These are phyloP conservation scores for Lophius americanus DNA, from an alignment of 2,797 vertebrate species.

Conservation along the genomic window DNA sequence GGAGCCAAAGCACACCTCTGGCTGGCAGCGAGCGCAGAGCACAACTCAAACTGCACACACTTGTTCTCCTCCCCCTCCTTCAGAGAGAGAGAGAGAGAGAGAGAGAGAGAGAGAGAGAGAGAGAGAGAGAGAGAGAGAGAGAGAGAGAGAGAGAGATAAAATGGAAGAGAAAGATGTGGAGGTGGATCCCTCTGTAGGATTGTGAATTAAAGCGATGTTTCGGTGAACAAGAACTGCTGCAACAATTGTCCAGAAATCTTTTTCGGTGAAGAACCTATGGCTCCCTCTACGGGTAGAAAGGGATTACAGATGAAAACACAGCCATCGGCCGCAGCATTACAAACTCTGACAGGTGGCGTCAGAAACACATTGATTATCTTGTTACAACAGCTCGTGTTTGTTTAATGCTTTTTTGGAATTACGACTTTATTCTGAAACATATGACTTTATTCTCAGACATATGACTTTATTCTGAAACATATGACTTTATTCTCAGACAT, in stretches of 20 bases:
- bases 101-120: constrained; percentile 23
- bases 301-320: constrained; percentile 1
- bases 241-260: constrained; percentile 64
- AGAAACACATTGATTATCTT: too few relatives aligned
- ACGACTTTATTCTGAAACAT: too few relatives aligned
- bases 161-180: constrained; percentile 39
- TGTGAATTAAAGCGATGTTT: constrained; percentile 56
- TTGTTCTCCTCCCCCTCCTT: constrained; percentile 57
- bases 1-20: constrained; percentile 78
- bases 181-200: constrained; percentile 75
- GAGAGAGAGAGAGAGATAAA: constrained; percentile 23
- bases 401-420: too few relatives aligned
- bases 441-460: too few relatives aligned
- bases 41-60: constrained; percentile 66
- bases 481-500: too few relatives aligned
- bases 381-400: too few relatives aligned
- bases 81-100: constrained; percentile 34
- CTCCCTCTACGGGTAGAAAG: constrained; percentile 71
- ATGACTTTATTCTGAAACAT: too few relatives aligned
- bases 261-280: constrained; percentile 53
- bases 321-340: too few relatives aligned
- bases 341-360: too few relatives aligned
- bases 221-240: constrained; percentile 53
- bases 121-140: constrained; percentile 35
- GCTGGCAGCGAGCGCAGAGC: constrained; percentile 67